Conservation (phyloP, 2,113 vertebrate genomes). For the Progne subis region DNA sequence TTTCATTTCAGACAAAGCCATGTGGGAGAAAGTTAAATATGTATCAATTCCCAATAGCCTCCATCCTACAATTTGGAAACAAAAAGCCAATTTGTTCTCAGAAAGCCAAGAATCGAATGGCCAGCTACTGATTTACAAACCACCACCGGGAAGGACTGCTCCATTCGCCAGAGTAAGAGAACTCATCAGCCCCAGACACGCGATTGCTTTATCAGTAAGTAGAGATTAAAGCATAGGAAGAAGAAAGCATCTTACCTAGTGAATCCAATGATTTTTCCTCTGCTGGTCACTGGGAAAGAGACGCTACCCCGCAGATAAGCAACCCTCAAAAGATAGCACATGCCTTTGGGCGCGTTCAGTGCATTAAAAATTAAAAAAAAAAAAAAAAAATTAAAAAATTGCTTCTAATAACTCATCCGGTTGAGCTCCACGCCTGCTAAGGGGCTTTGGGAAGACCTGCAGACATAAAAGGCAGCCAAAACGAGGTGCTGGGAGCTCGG, state of each 20-base stretch:
- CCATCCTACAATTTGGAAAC: constrained; percentile 27
- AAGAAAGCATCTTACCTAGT: constrained; percentile 76
- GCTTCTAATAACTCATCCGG: not conserved
- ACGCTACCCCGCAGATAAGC: constrained; percentile 3
- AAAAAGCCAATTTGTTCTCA: constrained; percentile 39
- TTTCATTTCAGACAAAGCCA: constrained; percentile 9
- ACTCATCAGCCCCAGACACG: constrained; percentile 23
- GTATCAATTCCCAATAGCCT: not conserved
- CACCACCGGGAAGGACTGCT: not conserved
- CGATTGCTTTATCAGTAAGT: constrained; percentile 37
- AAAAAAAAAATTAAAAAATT: not conserved
- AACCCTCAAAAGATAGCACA: not conserved
- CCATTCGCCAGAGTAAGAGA: constrained; percentile 5
- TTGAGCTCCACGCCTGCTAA: not conserved
- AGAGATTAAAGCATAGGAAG: constrained; percentile 57
- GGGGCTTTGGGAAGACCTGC: not conserved
- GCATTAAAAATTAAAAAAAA: not conserved
- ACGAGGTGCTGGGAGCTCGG: not conserved
- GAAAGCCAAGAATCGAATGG: constrained; percentile 15
- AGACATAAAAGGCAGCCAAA: not conserved
- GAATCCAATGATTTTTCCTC: constrained; percentile 40
- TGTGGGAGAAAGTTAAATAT: not conserved
- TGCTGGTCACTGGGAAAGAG: constrained; percentile 12
- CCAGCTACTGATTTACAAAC: constrained; percentile 14
- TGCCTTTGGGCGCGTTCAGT: not conserved